Conservation (phyloP, 2,113 vertebrate genomes). For the Pavo muticus region DNA sequence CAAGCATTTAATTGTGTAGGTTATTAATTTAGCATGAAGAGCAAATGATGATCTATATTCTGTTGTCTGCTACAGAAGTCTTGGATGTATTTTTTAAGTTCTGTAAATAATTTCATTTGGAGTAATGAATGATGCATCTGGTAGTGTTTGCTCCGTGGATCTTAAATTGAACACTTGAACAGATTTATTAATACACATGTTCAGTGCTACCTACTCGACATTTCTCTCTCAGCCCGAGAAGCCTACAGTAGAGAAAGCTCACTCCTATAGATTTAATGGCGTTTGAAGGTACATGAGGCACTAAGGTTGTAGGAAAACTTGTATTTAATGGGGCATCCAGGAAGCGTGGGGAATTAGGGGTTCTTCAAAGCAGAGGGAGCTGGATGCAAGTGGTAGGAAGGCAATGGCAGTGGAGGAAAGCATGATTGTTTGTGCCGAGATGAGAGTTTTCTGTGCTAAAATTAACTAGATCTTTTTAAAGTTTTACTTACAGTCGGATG, state of each 20-base stretch:
- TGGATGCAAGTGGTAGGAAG: not conserved
- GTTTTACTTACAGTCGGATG: not conserved
- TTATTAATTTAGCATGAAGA: constrained; percentile 47
- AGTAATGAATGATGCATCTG: not conserved
- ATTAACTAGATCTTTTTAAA: not conserved
- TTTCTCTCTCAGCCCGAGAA: not conserved
- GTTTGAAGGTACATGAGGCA: not conserved
- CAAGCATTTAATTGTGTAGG: constrained; percentile 27
- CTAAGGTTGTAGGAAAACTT: constrained; percentile 8
- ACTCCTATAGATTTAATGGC: not conserved
- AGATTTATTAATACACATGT: not conserved
- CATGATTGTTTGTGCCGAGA: not conserved
- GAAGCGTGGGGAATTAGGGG: not conserved
- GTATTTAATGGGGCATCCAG: not conserved
- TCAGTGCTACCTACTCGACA: not conserved
- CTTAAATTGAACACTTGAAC: not conserved
- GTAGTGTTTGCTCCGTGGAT: not conserved
- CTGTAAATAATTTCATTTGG: constrained; percentile 9
- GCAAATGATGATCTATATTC: not conserved
- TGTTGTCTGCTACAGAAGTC: not conserved
- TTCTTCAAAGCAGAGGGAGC: not conserved
- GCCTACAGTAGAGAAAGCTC: not conserved
- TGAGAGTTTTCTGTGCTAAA: not conserved
- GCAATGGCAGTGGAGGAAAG: not conserved
- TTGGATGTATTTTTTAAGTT: not conserved